phyloP scores from a whole-genome alignment of 2,113 vertebrate species.

The Oncorhynchus tshawytscha region DNA sequence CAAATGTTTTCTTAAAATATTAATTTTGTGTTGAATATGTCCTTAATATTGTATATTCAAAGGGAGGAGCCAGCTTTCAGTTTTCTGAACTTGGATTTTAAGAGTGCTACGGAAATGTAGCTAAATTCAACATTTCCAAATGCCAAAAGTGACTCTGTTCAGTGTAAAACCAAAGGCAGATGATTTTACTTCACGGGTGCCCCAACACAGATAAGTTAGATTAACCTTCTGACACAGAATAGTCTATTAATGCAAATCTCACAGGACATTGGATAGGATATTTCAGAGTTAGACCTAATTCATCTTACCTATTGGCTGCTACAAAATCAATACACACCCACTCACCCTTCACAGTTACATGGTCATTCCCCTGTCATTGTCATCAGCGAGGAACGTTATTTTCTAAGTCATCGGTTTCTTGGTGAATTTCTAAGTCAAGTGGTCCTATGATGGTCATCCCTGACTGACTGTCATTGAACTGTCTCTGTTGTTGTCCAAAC shows the following conservation, averaged over 20 bases:
- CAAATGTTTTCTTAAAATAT: background rate
- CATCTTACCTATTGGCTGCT: background rate
- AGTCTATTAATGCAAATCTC: no score
- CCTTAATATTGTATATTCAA: background rate
- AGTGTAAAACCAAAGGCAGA: conserved; percentile 1
- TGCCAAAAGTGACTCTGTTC: background rate
- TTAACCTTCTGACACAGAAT: no score
- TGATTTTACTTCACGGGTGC: background rate
- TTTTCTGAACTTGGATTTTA: background rate
- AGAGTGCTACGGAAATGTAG: background rate
- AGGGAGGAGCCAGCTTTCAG: background rate
- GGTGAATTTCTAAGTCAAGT: no score
- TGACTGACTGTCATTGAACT: no score
- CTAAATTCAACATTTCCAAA: background rate
- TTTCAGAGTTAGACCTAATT: background rate
- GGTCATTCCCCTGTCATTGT: no score
- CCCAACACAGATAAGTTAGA: background rate
- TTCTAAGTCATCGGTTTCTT: no score
- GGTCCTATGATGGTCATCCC: no score
- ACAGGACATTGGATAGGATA: no score
- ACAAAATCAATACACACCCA: no score
- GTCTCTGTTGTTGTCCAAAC: no score
- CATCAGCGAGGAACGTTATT: no score
- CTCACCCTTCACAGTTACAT: no score
- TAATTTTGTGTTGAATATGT: background rate